phyloP scores from a whole-genome alignment of 1,140 invertebrate genomes.

The Drosophila suzukii region DNA sequence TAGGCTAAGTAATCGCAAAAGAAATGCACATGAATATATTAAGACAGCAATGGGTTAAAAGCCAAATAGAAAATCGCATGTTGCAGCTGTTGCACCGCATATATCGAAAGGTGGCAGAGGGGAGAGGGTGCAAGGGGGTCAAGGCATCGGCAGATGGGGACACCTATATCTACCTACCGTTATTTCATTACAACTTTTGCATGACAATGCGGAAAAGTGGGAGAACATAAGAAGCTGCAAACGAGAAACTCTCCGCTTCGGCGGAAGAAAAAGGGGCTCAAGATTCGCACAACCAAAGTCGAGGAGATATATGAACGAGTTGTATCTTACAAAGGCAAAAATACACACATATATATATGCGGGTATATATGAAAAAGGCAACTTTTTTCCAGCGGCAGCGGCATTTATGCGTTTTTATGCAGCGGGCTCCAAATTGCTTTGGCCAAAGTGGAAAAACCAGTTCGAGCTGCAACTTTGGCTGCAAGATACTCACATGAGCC shows the following conservation, averaged over 20 bases:
- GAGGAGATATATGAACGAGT: slow-evolving; percentile 14
- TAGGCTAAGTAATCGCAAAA: background rate
- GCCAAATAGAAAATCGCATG: slow-evolving; percentile 32
- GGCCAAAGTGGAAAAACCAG: slow-evolving; percentile 82
- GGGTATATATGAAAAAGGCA: slow-evolving; percentile 12
- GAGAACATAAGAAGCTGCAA: slow-evolving; percentile 30
- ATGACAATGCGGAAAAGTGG: slow-evolving; percentile 65
- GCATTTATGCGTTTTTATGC: slow-evolving; percentile 55
- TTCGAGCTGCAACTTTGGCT: slow-evolving; percentile 63
- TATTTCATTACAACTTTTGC: slow-evolving; percentile 80
- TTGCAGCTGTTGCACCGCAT: slow-evolving; percentile 26
- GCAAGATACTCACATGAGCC: slow-evolving; percentile 53
- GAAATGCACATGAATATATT: slow-evolving; percentile 18
- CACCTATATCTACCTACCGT: slow-evolving; percentile 49
- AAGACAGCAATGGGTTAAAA: slow-evolving; percentile 20
- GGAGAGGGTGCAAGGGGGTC: background rate
- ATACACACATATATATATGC: slow-evolving; percentile 1
- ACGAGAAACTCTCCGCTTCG: slow-evolving; percentile 11
- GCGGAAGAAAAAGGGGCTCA: slow-evolving; percentile 14
- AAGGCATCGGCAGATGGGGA: slow-evolving; percentile 18
- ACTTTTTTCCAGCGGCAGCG: slow-evolving; percentile 50
- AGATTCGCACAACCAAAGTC: slow-evolving; percentile 17
- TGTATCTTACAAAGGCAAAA: slow-evolving; percentile 8
- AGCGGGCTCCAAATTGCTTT: slow-evolving; percentile 75
- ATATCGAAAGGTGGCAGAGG: background rate